A percentile compares a stretch with the other conserved stretches of the same genome.
Evolutionary conservation across 2,797 vertebrate species (phyloP).

Genomic region (Acrocephalus scirpaceus): DNA sequence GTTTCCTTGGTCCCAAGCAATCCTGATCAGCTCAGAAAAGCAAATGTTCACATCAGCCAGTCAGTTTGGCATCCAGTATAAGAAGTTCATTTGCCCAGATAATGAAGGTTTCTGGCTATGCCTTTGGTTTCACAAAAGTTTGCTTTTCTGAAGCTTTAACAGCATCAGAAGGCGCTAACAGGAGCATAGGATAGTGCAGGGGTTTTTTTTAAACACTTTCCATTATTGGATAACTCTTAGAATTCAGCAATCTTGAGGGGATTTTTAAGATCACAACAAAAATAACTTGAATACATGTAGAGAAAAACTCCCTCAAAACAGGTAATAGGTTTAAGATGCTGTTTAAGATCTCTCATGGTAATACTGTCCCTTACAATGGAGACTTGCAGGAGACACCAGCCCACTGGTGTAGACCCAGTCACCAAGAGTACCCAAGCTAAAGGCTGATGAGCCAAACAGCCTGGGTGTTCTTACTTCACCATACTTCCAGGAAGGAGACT

Average conservation of each 20-base stretch:
- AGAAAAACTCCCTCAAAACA: neutral
- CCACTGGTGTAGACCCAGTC: neutral
- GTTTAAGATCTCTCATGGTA: neutral
- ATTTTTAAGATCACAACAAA: neutral
- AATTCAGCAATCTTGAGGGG: neutral
- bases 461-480: neutral
- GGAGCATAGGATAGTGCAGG: neutral
- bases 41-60: neutral
- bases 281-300: neutral
- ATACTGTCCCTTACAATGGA: neutral
- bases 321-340: neutral
- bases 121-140: neutral
- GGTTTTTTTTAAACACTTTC: neutral
- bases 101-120: neutral
- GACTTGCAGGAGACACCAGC: fast-evolving
- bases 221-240: neutral
- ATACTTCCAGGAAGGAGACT: neutral
- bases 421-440: neutral
- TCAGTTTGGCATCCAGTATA: neutral
- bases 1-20: neutral
- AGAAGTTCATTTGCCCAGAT: neutral
- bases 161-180: neutral
- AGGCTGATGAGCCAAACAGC: neutral
- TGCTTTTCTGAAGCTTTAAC: neutral
- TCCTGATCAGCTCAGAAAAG: neutral